phyloP scores from a whole-genome alignment of 2,113 vertebrate genomes.

The Epinephelus moara region DNA sequence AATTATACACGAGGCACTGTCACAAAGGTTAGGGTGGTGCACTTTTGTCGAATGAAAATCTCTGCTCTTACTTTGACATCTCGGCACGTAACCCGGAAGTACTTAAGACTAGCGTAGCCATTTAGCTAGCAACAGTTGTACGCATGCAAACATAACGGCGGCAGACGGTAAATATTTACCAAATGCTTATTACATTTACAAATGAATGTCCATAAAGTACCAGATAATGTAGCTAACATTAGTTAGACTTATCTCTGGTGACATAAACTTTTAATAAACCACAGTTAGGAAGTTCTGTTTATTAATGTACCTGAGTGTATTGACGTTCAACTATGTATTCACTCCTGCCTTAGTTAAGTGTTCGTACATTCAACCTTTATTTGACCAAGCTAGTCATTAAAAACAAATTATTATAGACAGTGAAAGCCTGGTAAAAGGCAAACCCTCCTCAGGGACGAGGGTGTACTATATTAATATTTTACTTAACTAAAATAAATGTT shows the following conservation, averaged over 20 bases:
- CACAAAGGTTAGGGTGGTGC: fast-evolving
- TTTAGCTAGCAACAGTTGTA: neutral
- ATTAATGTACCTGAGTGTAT: neutral
- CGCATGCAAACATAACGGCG: constrained; percentile 37
- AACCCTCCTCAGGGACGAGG: too few relatives aligned
- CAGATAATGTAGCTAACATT: neutral
- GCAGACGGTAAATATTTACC: neutral
- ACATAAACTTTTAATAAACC: neutral
- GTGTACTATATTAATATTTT: too few relatives aligned
- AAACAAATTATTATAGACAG: too few relatives aligned
- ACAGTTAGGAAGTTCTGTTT: neutral
- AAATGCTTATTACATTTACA: neutral
- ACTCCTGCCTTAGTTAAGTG: neutral
- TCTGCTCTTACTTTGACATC: constrained; percentile 65
- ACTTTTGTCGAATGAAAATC: fast-evolving
- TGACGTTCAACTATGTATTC: too few relatives aligned
- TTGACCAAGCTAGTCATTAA: too few relatives aligned
- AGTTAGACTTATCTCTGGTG: fast-evolving
- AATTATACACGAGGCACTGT: neutral
- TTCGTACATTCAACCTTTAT: too few relatives aligned
- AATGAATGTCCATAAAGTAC: neutral
- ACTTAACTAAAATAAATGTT: too few relatives aligned
- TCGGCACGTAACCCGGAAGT: constrained; percentile 61
- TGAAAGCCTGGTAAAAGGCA: too few relatives aligned
- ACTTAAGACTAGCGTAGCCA: neutral